Percentiles rank a stretch among this genome's conserved stretches.
Conservation (phyloP, 2,888 invertebrate species). For the Pachliopta kotzebuea region DNA sequence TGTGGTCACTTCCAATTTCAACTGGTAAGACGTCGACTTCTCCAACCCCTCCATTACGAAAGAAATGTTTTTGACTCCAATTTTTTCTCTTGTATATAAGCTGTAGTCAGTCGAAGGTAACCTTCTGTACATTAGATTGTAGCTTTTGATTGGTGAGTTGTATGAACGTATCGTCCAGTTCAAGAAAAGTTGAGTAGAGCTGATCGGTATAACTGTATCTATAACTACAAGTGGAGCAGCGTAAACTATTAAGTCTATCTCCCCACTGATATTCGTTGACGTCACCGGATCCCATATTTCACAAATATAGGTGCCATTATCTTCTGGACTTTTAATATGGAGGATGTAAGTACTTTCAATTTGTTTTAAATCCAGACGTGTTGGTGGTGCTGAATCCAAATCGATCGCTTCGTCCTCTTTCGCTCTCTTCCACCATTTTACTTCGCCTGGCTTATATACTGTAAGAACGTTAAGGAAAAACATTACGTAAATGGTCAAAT, state of each 20-base stretch:
- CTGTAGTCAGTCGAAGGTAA: conserved; percentile 44
- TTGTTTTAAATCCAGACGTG: conserved; percentile 60
- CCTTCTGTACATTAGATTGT: conserved; percentile 79
- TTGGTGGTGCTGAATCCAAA: conserved; percentile 33
- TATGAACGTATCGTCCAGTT: conserved; percentile 91
- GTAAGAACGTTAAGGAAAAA: conserved; percentile 32
- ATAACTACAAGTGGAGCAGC: conserved; percentile 86
- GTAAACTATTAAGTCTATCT: conserved; percentile 80
- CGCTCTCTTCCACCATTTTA: conserved; percentile 59
- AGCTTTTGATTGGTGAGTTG: conserved; percentile 84
- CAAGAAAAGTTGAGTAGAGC: conserved; percentile 86
- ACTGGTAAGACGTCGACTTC: conserved; percentile 83
- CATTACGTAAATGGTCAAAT: background rate
- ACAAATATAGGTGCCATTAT: conserved; percentile 83
- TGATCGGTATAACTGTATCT: conserved; percentile 87
- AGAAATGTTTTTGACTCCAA: conserved; percentile 83
- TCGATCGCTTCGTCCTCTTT: conserved; percentile 39
- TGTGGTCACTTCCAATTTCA: conserved; percentile 85
- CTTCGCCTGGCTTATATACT: conserved; percentile 60
- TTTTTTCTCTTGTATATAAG: conserved; percentile 77
- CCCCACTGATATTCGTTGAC: conserved; percentile 62
- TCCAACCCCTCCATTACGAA: conserved; percentile 84
- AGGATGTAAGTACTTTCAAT: conserved; percentile 76
- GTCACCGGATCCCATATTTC: conserved; percentile 52
- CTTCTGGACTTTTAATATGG: conserved; percentile 80